Percentiles rank a stretch among this genome's conserved stretches.
These are phyloP conservation scores for Pegoplata infirma DNA, from an alignment of 2,888 invertebrate species.

Conservation along the genomic window DNA sequence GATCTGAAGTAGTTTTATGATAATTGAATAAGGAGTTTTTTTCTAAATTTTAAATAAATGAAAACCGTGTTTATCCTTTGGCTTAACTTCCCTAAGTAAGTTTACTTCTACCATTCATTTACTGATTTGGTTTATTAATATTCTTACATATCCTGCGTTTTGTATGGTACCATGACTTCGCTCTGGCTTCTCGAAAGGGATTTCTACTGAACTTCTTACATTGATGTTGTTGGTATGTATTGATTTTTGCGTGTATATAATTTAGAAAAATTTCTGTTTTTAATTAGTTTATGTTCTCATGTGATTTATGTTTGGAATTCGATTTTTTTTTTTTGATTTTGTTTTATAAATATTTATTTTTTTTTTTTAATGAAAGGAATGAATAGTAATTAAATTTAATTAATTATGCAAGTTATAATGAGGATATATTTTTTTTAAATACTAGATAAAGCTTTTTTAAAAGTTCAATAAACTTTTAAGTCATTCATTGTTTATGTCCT, in stretches of 20 bases:
- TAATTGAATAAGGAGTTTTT: too few relatives aligned
- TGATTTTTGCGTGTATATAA: slow-evolving; percentile 38
- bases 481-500: background rate
- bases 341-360: slow-evolving; percentile 52
- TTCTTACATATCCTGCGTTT: slow-evolving; percentile 19
- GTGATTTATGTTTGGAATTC: slow-evolving; percentile 49
- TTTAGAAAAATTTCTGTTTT: slow-evolving; percentile 8
- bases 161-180: background rate
- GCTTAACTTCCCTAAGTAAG: background rate
- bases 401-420: background rate
- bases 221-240: slow-evolving; percentile 9
- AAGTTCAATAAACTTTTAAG: background rate
- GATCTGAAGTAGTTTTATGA: too few relatives aligned
- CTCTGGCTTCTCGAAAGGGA: background rate
- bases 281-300: slow-evolving; percentile 59
- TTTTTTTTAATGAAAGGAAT: background rate
- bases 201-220: too few relatives aligned
- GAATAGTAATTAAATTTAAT: background rate
- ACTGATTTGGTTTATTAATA: slow-evolving; percentile 30
- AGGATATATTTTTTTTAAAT: too few relatives aligned
- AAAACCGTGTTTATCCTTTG: too few relatives aligned
- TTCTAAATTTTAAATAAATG: too few relatives aligned
- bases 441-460: background rate
- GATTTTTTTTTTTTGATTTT: slow-evolving; percentile 8
- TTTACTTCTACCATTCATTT: slow-evolving; percentile 16